Conservation (phyloP, 2,888 invertebrate genomes). For the Andrena fulva region DNA sequence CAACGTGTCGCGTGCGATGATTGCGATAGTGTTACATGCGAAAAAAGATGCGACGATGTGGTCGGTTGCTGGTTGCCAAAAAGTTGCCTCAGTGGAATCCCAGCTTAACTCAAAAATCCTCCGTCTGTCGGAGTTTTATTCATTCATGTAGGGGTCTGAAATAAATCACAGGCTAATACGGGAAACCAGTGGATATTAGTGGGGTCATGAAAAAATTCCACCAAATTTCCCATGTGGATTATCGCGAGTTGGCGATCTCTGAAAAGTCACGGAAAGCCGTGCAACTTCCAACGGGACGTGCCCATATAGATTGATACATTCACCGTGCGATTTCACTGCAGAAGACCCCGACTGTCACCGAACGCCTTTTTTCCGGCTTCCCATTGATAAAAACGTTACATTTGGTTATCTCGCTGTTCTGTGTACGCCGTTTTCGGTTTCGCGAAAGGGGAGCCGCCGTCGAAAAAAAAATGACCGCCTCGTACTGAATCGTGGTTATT, state of each 20-base stretch:
- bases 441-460: neutral
- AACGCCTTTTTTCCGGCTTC: neutral
- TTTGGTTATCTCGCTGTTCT: conserved; percentile 21
- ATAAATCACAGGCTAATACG: too few relatives aligned
- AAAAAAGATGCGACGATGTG: too few relatives aligned
- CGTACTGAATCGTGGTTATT: conserved; percentile 1
- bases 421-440: conserved; percentile 11
- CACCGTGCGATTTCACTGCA: neutral
- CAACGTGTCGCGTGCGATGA: too few relatives aligned
- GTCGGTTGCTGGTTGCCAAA: too few relatives aligned
- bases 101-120: neutral
- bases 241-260: neutral
- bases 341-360: neutral
- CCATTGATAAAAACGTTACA: conserved; percentile 25
- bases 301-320: conserved; percentile 22
- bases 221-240: neutral
- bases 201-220: neutral
- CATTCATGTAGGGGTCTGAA: neutral
- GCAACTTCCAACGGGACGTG: conserved; percentile 3
- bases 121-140: neutral
- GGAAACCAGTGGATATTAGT: neutral
- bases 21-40: too few relatives aligned
- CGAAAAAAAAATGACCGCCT: neutral
- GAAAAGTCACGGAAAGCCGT: conserved; percentile 10
- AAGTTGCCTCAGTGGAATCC: too few relatives aligned